These are phyloP conservation scores for Diogma glabrata DNA, from an alignment of 2,888 invertebrate genomes.

Conservation along the genomic window DNA sequence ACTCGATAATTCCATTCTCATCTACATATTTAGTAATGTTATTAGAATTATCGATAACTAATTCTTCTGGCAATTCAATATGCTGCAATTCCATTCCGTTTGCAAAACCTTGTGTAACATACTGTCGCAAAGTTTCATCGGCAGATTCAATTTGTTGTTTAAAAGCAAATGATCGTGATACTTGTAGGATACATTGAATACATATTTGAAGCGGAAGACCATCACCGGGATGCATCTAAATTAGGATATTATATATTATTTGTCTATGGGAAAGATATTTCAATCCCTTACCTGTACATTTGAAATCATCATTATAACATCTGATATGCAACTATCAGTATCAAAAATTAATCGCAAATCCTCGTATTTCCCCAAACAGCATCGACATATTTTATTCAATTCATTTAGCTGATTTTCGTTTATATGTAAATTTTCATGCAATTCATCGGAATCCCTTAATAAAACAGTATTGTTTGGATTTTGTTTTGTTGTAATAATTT, in stretches of 20 bases:
- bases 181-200: constrained; percentile 19
- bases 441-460: too few species aligned
- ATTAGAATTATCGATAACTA: too few species aligned
- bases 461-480: too few species aligned
- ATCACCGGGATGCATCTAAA: constrained; percentile 19
- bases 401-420: neutral
- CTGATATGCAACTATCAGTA: constrained; percentile 20
- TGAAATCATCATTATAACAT: constrained; percentile 35
- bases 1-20: too few species aligned
- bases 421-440: constrained; percentile 3
- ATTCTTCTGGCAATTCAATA: constrained; percentile 3
- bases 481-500: too few species aligned
- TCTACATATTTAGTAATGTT: too few species aligned
- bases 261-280: neutral
- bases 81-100: neutral
- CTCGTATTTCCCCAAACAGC: constrained; percentile 13
- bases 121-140: constrained; percentile 22
- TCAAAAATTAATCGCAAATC: constrained; percentile 14
- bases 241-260: neutral
- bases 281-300: constrained; percentile 28
- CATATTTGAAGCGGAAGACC: constrained; percentile 23
- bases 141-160: constrained; percentile 38
- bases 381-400: constrained; percentile 13
- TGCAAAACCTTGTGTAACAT: constrained; percentile 14
- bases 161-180: constrained; percentile 36